phyloP scores from a whole-genome alignment of 2,797 vertebrate species.

The Decapterus maruadsi region DNA sequence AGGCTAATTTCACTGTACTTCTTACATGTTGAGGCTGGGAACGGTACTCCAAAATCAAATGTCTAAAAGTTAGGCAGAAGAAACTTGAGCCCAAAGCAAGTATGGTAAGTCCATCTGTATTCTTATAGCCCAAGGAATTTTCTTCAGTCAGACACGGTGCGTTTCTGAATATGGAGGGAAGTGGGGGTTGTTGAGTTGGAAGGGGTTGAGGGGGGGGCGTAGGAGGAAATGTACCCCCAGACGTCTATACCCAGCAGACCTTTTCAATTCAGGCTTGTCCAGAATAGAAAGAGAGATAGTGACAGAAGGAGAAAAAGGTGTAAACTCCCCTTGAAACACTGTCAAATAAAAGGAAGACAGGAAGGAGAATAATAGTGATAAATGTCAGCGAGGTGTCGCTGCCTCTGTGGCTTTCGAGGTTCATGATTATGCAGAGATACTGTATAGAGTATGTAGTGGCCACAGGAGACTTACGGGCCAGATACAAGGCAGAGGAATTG shows the following conservation, averaged over 20 bases:
- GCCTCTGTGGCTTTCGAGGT: slow-evolving; percentile 44
- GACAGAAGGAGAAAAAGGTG: slow-evolving; percentile 45
- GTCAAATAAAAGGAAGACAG: slow-evolving; percentile 70
- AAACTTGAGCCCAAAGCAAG: slow-evolving; percentile 9
- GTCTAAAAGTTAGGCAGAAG: not conserved
- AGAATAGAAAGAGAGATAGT: slow-evolving; percentile 61
- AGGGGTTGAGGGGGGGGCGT: not conserved
- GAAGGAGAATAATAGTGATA: slow-evolving; percentile 74
- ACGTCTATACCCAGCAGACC: slow-evolving; percentile 50
- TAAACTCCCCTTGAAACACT: slow-evolving; percentile 64
- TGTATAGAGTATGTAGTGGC: slow-evolving; percentile 35
- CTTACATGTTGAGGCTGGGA: slow-evolving; percentile 5
- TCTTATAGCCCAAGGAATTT: slow-evolving; percentile 9
- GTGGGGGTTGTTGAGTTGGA: not conserved
- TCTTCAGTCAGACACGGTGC: not conserved
- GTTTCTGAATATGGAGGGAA: slow-evolving; percentile 14
- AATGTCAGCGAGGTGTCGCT: slow-evolving; percentile 74
- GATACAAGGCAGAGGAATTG: slow-evolving; percentile 7
- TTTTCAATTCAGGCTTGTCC: slow-evolving; percentile 66
- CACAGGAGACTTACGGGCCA: slow-evolving; percentile 36
- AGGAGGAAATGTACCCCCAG: slow-evolving; percentile 35
- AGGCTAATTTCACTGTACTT: slow-evolving; percentile 21
- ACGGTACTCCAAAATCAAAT: not conserved
- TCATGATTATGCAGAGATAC: slow-evolving; percentile 65
- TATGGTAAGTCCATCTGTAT: slow-evolving; percentile 29